Base-by-base conservation (phyloP, 2,113 vertebrate genomes). In the Planiliza haematocheilus region DNA sequence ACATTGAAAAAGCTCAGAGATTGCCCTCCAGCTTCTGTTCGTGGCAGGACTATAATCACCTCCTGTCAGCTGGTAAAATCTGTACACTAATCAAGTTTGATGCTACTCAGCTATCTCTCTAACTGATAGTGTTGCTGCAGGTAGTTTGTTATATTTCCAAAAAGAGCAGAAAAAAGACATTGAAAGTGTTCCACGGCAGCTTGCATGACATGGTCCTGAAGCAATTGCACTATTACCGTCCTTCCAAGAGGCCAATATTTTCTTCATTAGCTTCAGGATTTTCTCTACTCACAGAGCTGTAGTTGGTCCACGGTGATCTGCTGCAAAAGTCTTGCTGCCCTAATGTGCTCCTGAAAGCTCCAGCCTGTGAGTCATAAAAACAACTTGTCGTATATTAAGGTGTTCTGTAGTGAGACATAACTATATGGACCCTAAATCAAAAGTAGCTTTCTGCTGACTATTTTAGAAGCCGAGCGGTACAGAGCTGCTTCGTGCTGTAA, bases 371-470 rank as follows among this genome's bases (percentile, higher is more conserved):
- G 52, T 71, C 51, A 77, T 83, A 82, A 84, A 81, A 71, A 59
- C 39, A 80, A 63, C 50, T 43, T 76, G 58, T 79, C 14, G 45
- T 61, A 63, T 61, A 50, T 77, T 70, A 79, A 76, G 62, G 76
- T 81, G 45, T 78, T 87, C 41, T 79, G 53, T 64, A 10, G 38
- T 14, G 49, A 67, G 74, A 74, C 20, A 18, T 56, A 77, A 72
- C 52, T 83, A 71, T 80, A 67, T 74, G 65, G 60, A 48, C 70
- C 56, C 61, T 83, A 71, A 83, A 75, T 72, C 77, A 80, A 74
- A 68, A 64, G 71, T 30, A 63, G 51, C 75, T 67, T 75, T 84
- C 49, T 64, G 70, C 65, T 67, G 70, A 73, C 74, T 51, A 0
- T 49, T 55, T 52, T 0, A 41, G 43, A 71, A 55, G 7, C n/a